Conservation (phyloP, 2,797 vertebrate species). For the Valencia hispanica region DNA sequence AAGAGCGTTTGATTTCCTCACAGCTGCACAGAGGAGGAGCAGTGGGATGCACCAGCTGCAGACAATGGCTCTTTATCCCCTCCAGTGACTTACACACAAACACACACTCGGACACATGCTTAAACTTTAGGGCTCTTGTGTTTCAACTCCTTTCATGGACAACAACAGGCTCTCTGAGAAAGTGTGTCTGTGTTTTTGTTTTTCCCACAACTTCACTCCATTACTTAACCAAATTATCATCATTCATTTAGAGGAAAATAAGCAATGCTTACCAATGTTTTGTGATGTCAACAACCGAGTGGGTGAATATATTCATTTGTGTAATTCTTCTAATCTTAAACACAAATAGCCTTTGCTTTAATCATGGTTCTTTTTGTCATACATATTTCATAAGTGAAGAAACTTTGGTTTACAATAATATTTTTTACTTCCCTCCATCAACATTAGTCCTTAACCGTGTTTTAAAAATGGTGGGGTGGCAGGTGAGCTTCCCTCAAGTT, state of each 20-base stretch:
- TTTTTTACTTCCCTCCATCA: neutral
- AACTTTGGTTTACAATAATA: neutral
- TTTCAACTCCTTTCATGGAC: conserved; percentile 65
- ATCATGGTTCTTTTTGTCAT: neutral
- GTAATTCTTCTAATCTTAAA: neutral
- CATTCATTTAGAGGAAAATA: neutral
- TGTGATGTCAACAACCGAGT: neutral
- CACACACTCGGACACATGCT: conserved; percentile 46
- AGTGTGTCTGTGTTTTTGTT: conserved; percentile 1
- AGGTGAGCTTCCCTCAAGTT: too few species aligned
- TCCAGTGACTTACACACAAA: conserved; percentile 56
- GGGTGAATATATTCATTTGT: neutral
- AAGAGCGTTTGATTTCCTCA: conserved; percentile 84
- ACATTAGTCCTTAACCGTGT: neutral
- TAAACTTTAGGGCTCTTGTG: conserved; percentile 70
- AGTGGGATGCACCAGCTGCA: conserved; percentile 80
- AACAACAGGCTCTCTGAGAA: conserved; percentile 68
- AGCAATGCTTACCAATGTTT: neutral
- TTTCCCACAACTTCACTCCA: conserved; percentile 31
- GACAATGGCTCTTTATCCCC: conserved; percentile 88
- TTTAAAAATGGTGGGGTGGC: too few species aligned
- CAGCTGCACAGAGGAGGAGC: conserved; percentile 85
- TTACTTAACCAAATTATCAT: conserved; percentile 21
- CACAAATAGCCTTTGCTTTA: neutral
- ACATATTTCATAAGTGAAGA: neutral